A percentile compares a stretch with the other conserved stretches of the same genome.
Conservation (phyloP, 2,888 invertebrate species). For the Melangyna quadrimaculata region DNA sequence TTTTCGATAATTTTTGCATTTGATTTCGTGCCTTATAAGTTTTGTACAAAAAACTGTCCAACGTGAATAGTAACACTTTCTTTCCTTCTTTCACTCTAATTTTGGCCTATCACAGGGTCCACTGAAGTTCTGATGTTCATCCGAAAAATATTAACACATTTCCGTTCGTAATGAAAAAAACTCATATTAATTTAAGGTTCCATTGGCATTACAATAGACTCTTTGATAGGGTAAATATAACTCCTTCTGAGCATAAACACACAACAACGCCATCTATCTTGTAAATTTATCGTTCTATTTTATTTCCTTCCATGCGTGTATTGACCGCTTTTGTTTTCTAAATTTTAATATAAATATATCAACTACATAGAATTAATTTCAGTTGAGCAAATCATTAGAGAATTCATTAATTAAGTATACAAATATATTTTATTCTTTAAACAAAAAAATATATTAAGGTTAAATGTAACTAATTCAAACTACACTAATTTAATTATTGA, state of each 20-base stretch:
- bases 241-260: background rate
- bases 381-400: background rate
- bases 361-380: background rate
- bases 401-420: background rate
- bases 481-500: background rate
- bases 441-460: background rate
- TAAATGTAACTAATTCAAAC: background rate
- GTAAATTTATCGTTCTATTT: background rate
- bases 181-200: background rate
- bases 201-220: background rate
- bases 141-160: background rate
- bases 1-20: background rate
- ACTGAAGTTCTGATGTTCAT: background rate
- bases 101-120: background rate
- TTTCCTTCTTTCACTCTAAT: background rate
- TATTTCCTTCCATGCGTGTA: background rate
- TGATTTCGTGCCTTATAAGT: constrained; percentile 1
- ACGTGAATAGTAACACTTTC: background rate
- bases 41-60: background rate
- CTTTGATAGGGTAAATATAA: background rate
- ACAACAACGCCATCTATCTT: background rate
- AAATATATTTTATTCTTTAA: background rate
- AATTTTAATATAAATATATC: background rate
- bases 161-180: background rate
- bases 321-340: background rate